Percentiles rank a stretch among this genome's conserved stretches.
Evolutionary conservation across 2,113 vertebrate species (phyloP).

Genomic region (Calonectris borealis): DNA sequence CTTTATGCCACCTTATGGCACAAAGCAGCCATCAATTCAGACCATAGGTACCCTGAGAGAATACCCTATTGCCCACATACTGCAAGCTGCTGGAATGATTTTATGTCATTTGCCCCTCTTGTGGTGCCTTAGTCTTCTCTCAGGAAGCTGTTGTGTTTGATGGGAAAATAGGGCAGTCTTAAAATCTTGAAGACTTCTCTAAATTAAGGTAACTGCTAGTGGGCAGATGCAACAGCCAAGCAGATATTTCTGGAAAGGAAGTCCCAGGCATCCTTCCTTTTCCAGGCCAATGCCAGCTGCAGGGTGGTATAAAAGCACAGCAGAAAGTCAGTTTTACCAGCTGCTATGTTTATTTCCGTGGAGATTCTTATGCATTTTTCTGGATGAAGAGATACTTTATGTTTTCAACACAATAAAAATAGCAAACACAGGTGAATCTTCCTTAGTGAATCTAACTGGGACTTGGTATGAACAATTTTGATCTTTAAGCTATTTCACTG

Average conservation of each 20-base stretch:
- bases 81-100: not conserved
- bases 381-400: not conserved
- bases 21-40: not conserved
- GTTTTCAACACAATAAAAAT: not conserved
- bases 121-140: not conserved
- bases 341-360: not conserved
- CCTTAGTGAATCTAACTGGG: not conserved
- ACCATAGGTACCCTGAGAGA: not conserved
- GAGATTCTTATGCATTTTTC: not conserved
- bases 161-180: not conserved
- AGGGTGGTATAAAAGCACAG: not conserved
- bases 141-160: not conserved
- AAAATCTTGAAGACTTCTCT: not conserved
- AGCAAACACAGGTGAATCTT: not conserved
- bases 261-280: not conserved
- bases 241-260: not conserved
- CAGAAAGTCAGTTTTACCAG: not conserved
- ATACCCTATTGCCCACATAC: not conserved
- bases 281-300: not conserved
- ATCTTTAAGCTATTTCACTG: not conserved
- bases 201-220: not conserved
- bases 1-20: not conserved
- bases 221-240: not conserved
- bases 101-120: not conserved
- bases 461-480: not conserved